Percentiles rank a stretch among this genome's conserved stretches.
Conservation (phyloP, 2,888 invertebrate species). For the Formica aserva region DNA sequence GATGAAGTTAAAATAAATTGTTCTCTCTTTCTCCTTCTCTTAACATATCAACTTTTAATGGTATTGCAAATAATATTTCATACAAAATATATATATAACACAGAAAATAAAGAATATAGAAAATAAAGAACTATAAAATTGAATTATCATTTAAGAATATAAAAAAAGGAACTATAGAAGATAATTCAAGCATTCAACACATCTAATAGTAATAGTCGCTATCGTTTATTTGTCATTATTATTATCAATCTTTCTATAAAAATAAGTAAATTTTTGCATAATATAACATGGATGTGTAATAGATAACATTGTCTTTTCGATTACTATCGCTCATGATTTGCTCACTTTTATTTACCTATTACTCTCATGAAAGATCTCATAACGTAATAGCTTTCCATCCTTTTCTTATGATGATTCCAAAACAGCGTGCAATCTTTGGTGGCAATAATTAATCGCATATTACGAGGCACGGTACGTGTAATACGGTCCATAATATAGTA, state of each 20-base stretch:
- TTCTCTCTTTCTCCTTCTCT: neutral
- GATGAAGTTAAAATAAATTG: neutral
- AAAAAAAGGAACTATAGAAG: neutral
- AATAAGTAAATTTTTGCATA: neutral
- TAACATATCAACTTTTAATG: neutral
- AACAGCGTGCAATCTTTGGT: conserved; percentile 30
- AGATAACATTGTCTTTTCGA: neutral
- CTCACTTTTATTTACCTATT: conserved; percentile 5
- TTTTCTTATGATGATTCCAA: conserved; percentile 13
- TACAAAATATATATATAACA: neutral
- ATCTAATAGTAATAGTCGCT: neutral
- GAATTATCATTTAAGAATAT: neutral
- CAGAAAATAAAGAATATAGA: neutral
- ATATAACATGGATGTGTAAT: neutral
- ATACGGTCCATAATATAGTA: neutral
- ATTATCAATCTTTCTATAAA: neutral
- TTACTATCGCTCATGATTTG: neutral
- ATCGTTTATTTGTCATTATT: conserved; percentile 1
- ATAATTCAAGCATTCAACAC: too few species aligned
- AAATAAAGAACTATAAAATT: neutral
- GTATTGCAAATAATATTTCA: neutral
- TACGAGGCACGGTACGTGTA: neutral
- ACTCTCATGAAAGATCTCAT: neutral
- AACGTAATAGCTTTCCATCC: neutral
- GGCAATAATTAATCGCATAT: conserved; percentile 49